Evolutionary conservation across 2,797 vertebrate genomes (phyloP), one percentile per base, ranked within the genome.

Genomic region (Eospalax fontanierii): DNA sequence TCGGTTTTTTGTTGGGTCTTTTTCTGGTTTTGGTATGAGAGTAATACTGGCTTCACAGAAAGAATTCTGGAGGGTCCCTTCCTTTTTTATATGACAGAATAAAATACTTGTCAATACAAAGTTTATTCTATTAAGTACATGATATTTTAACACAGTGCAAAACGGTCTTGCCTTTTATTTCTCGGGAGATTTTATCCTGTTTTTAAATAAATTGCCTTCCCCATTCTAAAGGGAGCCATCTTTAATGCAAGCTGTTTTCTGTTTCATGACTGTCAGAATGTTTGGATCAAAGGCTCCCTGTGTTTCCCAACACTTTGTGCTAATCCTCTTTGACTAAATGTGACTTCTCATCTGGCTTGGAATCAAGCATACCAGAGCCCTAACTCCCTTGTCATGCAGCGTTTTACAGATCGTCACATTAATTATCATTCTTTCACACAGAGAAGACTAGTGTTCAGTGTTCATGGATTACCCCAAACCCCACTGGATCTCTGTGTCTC

Each of bases 341-440:
- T 63, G 30, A 28, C 84, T 93, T 85, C 70, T 88, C 65, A 40
- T 87, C 75, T 92, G 92, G 50, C 86, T 92, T 40, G 11, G 43
- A 83, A 76, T 86, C 82, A 93, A 90, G 57, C 33, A 1, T 33
- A 24, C n/a, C 3, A 84, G 61, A 94, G 68, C 5, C 66, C 21
- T 28, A 35, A n/a, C 10, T 91, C 35, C 33, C 65, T 71, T 79
- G 33, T 85, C 86, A 14, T 28, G 76, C 8, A 30, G 78, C 0
- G 14, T 74, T 74, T 93, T 81, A 70, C 43, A 75, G 63, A 79
- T 82, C 59, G 22, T 19, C 59, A 50, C 30, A 59, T 83, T 90
- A 88, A 92, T 90, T 80, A 68, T 54, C 35, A 6, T 43, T n/a
- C 21, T 80, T 82, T 87, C 40, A 92, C 50, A 28, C 33, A 75